phyloP scores from a whole-genome alignment of 2,113 vertebrate genomes.

The Ochotona curzoniae region DNA sequence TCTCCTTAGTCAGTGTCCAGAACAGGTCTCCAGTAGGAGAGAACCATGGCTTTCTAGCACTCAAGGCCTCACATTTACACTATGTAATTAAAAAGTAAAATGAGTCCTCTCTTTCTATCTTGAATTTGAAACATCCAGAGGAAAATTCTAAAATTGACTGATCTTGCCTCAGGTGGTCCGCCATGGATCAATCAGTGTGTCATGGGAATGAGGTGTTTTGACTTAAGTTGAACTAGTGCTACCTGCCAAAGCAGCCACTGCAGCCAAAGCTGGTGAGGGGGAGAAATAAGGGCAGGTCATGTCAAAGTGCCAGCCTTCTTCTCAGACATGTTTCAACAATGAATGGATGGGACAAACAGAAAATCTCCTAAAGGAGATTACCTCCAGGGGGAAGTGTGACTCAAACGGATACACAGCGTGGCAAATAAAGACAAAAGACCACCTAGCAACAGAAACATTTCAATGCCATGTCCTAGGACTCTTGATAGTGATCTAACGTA shows the following conservation, averaged over 20 bases:
- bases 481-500: not conserved
- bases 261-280: too few species aligned
- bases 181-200: not conserved
- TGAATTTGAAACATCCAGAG: not conserved
- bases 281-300: not conserved
- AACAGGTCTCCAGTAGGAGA: not conserved
- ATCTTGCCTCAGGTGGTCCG: not conserved
- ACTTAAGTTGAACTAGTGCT: not conserved
- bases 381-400: not conserved
- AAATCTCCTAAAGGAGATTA: not conserved
- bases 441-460: not conserved
- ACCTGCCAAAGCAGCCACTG: not conserved
- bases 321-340: not conserved
- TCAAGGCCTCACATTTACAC: not conserved
- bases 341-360: not conserved
- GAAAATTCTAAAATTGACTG: not conserved
- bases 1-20: not conserved
- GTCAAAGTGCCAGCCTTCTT: not conserved
- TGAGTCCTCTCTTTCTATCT: not conserved
- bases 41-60: not conserved
- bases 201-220: not conserved
- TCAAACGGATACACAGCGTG: not conserved
- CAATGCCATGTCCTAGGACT: not conserved
- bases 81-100: not conserved
- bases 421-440: not conserved